phyloP scores from a whole-genome alignment of 2,113 vertebrate genomes.

The Choloepus hoffmanni region DNA sequence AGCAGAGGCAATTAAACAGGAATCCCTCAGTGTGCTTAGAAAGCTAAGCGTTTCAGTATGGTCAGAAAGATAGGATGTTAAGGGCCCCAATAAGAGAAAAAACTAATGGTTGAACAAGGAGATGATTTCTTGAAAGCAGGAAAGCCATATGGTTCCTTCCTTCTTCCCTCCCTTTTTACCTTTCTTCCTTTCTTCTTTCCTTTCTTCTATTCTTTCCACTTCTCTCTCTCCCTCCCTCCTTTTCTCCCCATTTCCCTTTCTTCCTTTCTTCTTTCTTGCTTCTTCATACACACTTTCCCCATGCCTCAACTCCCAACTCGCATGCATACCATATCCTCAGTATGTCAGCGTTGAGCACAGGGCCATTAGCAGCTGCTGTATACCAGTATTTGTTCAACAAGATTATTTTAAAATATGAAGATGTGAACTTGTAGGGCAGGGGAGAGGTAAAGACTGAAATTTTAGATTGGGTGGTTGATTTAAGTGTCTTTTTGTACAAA shows the following conservation, averaged over 20 bases:
- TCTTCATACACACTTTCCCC: background rate
- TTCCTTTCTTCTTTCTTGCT: background rate
- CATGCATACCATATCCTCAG: background rate
- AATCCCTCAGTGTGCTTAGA: background rate
- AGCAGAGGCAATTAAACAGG: background rate
- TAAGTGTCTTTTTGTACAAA: background rate
- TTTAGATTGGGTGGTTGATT: background rate
- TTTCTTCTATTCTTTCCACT: background rate
- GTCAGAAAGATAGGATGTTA: background rate
- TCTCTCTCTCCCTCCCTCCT: background rate
- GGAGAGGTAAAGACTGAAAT: background rate
- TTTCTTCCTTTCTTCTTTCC: fast-evolving
- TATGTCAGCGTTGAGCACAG: background rate
- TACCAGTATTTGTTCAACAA: background rate
- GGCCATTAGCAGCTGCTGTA: background rate
- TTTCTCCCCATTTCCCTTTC: background rate
- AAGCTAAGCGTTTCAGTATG: background rate
- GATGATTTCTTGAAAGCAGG: background rate
- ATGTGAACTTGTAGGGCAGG: background rate
- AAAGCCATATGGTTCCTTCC: background rate
- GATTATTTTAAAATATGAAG: background rate
- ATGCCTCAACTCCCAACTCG: background rate
- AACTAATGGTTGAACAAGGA: background rate
- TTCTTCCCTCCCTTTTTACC: too few relatives aligned
- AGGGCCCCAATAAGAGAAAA: background rate